Evolutionary conservation across 2,797 vertebrate genomes (phyloP).

Genomic region (Lutjanus campechanus): DNA sequence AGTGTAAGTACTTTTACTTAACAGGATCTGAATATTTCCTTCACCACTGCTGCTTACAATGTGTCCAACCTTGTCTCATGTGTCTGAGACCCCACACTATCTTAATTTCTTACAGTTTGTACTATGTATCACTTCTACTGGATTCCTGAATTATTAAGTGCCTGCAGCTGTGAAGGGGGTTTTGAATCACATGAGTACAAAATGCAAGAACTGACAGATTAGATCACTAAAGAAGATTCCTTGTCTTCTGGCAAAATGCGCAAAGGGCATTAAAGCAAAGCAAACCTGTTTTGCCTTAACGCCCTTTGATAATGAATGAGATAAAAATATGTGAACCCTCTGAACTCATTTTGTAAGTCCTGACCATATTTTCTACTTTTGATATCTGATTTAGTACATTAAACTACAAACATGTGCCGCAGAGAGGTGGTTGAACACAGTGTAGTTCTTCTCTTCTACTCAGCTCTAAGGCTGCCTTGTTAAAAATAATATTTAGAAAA

Average conservation of each 20-base stretch:
- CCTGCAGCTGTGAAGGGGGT: conserved; percentile 23
- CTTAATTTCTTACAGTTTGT: conserved; percentile 13
- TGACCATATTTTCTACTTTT: conserved; percentile 20
- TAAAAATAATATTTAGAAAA: neutral
- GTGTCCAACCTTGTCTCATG: conserved; percentile 21
- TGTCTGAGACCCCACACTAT: conserved; percentile 1
- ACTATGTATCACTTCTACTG: conserved; percentile 22
- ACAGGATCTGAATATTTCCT: neutral
- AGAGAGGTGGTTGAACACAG: neutral
- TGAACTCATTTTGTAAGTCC: conserved; percentile 1
- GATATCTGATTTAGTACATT: conserved; percentile 7
- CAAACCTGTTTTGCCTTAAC: conserved; percentile 25
- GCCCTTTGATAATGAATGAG: conserved; percentile 14
- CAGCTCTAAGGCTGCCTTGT: neutral
- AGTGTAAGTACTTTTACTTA: too few relatives aligned
- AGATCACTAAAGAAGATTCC: conserved; percentile 9
- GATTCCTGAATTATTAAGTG: conserved; percentile 40
- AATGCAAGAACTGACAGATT: conserved; percentile 32
- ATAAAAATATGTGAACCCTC: conserved; percentile 24
- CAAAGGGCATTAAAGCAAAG: too few relatives aligned
- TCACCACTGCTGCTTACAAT: neutral
- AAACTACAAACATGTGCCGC: neutral
- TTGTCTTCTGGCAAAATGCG: conserved; percentile 8
- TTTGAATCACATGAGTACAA: conserved; percentile 16
- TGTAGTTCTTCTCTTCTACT: neutral